These are phyloP conservation scores for Sprattus sprattus DNA, from an alignment of 2,113 vertebrate species.

Conservation along the genomic window DNA sequence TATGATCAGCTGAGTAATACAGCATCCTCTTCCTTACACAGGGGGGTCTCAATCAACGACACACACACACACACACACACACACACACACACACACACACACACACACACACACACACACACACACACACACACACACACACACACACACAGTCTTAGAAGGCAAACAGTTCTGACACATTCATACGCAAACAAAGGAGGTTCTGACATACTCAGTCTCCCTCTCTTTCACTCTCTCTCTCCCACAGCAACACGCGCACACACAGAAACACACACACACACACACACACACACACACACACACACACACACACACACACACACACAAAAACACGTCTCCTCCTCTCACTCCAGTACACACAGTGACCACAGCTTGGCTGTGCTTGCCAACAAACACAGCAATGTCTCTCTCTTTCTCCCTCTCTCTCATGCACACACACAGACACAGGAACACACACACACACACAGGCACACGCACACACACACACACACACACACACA, in stretches of 20 bases:
- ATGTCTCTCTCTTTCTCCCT: too few species aligned
- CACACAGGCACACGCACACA: not conserved
- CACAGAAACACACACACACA: conserved; percentile 3
- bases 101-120: conserved; percentile 6
- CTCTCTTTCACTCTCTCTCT: not conserved
- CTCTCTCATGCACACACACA: not conserved
- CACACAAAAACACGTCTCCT: too few species aligned
- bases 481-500: not conserved
- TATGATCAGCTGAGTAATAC: conserved; percentile 47
- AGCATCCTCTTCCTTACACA: conserved; percentile 31
- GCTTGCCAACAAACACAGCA: conserved; percentile 6
- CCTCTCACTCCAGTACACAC: not conserved
- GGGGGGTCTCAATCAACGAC: conserved; percentile 9
- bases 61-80: not conserved
- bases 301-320: not conserved
- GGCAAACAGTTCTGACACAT: conserved; percentile 12
- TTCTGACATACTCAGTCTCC: conserved; percentile 11
- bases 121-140: not conserved
- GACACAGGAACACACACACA: not conserved
- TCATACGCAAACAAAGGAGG: conserved; percentile 5
- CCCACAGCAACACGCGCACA: not conserved
- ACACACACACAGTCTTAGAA: not conserved
- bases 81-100: not conserved
- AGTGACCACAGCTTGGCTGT: not conserved
- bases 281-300: not conserved